phyloP scores from a whole-genome alignment of 2,888 invertebrate genomes.

The Conomelus anceps region DNA sequence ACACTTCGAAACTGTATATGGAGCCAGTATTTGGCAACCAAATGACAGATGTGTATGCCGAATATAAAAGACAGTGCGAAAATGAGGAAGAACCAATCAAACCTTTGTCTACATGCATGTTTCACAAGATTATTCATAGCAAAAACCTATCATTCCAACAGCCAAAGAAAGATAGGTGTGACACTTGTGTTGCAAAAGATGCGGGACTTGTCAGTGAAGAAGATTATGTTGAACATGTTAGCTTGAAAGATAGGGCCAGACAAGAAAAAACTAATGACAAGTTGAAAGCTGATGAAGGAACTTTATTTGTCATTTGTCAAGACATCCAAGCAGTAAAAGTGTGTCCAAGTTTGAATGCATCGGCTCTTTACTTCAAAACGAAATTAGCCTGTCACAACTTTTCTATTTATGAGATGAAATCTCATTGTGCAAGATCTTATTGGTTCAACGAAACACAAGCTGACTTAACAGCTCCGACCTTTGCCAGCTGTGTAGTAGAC shows the following conservation, averaged over 20 bases:
- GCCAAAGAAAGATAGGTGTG: constrained; percentile 23
- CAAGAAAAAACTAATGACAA: constrained; percentile 24
- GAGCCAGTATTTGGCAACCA: background rate
- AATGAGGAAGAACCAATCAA: too few species aligned
- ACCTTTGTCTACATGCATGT: too few species aligned
- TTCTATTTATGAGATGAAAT: background rate
- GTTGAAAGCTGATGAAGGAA: background rate
- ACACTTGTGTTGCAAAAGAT: constrained; percentile 16
- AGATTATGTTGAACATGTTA: constrained; percentile 21
- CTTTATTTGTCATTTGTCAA: background rate
- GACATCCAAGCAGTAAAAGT: constrained; percentile 27
- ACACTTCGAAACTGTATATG: background rate
- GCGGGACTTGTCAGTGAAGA: constrained; percentile 17
- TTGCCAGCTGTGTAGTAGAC: constrained; percentile 31
- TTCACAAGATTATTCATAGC: too few species aligned
- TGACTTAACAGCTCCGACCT: constrained; percentile 25
- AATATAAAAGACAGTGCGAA: background rate
- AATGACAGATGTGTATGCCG: background rate
- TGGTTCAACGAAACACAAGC: constrained; percentile 16
- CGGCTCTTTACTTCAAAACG: constrained; percentile 6
- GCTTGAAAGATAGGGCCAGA: constrained; percentile 22
- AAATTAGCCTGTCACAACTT: constrained; percentile 5
- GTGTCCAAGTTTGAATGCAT: constrained; percentile 14
- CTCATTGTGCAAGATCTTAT: background rate
- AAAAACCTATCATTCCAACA: too few species aligned